Evolutionary conservation across 2,113 vertebrate genomes (phyloP).

Genomic region (Petromus typicus): DNA sequence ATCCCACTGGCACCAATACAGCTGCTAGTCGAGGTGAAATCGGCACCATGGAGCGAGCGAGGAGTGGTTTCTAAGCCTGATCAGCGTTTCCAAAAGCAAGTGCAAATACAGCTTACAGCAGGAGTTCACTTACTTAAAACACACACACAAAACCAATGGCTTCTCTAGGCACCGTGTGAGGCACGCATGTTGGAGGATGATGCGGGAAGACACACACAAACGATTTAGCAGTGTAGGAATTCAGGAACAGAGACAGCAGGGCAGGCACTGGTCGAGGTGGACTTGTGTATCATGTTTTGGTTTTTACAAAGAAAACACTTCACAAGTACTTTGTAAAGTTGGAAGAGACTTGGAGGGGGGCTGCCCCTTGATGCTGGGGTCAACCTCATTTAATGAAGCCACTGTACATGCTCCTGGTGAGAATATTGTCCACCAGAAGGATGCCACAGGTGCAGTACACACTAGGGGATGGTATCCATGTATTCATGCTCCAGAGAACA

Average conservation of each 20-base stretch:
- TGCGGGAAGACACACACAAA: not conserved
- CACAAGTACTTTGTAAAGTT: not conserved
- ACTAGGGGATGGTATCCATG: no score
- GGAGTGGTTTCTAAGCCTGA: not conserved
- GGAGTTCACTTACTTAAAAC: not conserved
- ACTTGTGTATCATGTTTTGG: not conserved
- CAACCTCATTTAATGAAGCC: not conserved
- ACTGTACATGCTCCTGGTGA: not conserved
- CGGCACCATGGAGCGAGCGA: not conserved
- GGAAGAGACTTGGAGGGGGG: not conserved
- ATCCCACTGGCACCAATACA: fast-evolving
- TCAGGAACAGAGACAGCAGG: not conserved
- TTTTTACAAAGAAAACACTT: not conserved
- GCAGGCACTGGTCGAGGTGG: not conserved
- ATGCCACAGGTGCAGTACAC: no score
- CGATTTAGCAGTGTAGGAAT: no score
- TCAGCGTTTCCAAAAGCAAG: not conserved
- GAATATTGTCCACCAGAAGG: not conserved
- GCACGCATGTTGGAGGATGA: not conserved
- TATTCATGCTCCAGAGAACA: no score
- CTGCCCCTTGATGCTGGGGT: not conserved
- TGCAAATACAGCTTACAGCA: not conserved
- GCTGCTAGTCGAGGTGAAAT: not conserved
- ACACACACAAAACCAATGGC: not conserved
- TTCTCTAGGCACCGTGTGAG: not conserved